Base-by-base conservation (phyloP, 2,797 vertebrate genomes). In the Pseudochaenichthys georgianus region DNA sequence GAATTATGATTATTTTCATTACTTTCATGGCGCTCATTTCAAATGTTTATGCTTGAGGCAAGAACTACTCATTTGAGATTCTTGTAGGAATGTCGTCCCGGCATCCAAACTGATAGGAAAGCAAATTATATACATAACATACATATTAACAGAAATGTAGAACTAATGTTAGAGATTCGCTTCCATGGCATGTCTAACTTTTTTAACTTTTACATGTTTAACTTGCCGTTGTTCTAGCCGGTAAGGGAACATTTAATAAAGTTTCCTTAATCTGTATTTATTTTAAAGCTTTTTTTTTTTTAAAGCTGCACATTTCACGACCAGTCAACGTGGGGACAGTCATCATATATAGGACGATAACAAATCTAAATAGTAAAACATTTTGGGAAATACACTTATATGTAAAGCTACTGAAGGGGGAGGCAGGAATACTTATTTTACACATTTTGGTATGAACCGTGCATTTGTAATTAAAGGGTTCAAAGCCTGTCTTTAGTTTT, bases 11-110 rank as follows among this genome's bases (percentile, higher is more conserved):
- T 60, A 13, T 77, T 62, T 50, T 47, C 23, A 64, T 59, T 42
- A 45, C 65, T 19, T 51, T 42, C 38, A 66, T 11, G 51, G 54
- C 23, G 68, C 16, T 65, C 48, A 69, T 72, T 74, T 62, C 34
- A 48, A 70, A 57, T 41, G 53, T 51, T 58, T 23, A 13, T 0
- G 68, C 68, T 65, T 0, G 23, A 69, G 74, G 78, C 71, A 11
- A 9, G 60, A 50, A 28, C 54, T 10, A 31, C 75, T 62, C 16
- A 16, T 75, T 45, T 31, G 19, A 65, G 50, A 23, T 62, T 70
- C 51, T 12, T 23, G 51, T 15, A 38, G 43, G 21, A 69, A 53
- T 5, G 69, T 53, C 13, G 41, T n/a, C 13, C 23, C 21, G 38
- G 57, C 45, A 54, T 46, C 50, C 3, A 43, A 23, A 53, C 50